Evolutionary conservation across 2,797 vertebrate species (phyloP).

Genomic region (Sebastolobus altivelis): DNA sequence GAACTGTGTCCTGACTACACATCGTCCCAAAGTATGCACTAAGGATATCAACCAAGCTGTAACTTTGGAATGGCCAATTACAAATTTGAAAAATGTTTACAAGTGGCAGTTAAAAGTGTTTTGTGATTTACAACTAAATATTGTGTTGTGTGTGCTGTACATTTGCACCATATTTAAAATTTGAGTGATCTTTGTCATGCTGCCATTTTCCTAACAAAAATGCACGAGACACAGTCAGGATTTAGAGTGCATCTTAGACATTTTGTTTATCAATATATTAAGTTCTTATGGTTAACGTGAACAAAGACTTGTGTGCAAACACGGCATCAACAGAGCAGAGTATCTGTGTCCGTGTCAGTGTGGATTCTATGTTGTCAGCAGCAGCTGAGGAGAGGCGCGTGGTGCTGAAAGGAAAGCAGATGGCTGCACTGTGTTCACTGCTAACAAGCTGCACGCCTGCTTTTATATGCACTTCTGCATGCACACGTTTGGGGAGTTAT

Average conservation of each 20-base stretch:
- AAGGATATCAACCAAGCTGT: background rate
- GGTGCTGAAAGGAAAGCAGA: slow-evolving; percentile 40
- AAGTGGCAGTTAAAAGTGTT: background rate
- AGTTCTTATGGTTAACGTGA: background rate
- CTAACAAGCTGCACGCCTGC: background rate
- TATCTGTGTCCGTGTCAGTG: background rate
- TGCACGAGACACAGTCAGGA: background rate
- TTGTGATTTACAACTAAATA: background rate
- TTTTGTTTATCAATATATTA: background rate
- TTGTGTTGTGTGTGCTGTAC: background rate
- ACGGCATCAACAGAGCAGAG: background rate
- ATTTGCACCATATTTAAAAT: background rate
- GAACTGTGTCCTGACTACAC: too few species aligned
- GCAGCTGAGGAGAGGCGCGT: slow-evolving; percentile 36
- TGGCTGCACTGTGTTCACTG: background rate
- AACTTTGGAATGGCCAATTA: background rate
- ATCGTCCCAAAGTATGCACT: too few species aligned
- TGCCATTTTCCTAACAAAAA: background rate
- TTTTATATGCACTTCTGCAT: background rate
- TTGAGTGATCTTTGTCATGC: background rate
- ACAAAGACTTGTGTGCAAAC: background rate
- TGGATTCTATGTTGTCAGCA: background rate
- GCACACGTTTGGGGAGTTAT: too few species aligned
- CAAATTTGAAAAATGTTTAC: background rate
- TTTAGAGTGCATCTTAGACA: background rate